Base-by-base conservation (phyloP, 2,797 vertebrate genomes). In the Simalia tracyae region DNA sequence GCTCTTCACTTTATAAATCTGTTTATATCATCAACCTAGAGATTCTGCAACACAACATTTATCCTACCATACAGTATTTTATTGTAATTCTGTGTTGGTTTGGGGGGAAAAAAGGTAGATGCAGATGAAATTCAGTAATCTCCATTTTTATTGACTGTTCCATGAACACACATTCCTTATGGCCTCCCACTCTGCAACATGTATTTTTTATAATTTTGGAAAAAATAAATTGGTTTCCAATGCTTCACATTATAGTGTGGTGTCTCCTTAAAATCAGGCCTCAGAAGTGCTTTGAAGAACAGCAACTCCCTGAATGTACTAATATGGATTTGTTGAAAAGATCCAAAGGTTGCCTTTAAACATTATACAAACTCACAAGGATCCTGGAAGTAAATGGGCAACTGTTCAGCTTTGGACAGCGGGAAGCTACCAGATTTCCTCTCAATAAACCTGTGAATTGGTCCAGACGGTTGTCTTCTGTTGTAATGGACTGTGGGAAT, bases 81-180 rank as follows among this genome's bases (percentile, higher is more conserved):
- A 6, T 54, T 24, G 72, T 46, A 81, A 81, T 81, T 81, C 19
- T 46, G 36, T 36, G 24, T 46, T 36, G 3, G 22, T 81, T 81
- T 46, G 8, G 8, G 36, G 36, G 19, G n/a, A 0, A 3, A 36
- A 36, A 1, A 3, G 1, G 1, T 14, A 22, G n/a, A 46, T 28
- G 5, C 11, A 4, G 26, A 50, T 46, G 9, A 14, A 4, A 57
- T 86, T 56, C 15, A 63, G 24, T 63, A 1, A 68, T 85, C 54
- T 59, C 64, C 17, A 9, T n/a, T 81, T n/a, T 84, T 36, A 31
- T 10, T 2, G 22, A 64, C 8, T 54, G 28, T 84, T 31, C 12
- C 7, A 9, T 60, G 57, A 1, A 26, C 54, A 17, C 2, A 36
- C 26, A 17, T 28, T 9, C 66, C 88, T 42, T n/a, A 1, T 5